Conservation (phyloP, 64 coral and sea anemone genomes). For the Trachythela sp. region DNA sequence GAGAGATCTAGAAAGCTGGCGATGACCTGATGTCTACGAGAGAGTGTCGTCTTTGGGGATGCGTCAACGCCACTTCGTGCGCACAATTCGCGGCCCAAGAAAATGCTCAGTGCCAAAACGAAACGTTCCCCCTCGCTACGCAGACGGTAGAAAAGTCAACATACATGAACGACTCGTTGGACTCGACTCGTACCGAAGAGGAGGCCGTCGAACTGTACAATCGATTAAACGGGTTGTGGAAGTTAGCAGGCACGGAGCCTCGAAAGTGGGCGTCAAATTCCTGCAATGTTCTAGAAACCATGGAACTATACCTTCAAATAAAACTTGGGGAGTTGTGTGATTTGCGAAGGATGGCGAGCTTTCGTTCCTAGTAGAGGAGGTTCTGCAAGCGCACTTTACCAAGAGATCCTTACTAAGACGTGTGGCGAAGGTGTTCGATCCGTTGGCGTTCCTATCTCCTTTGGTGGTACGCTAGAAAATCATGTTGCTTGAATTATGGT, state of each 20-base stretch:
- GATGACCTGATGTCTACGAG: not conserved
- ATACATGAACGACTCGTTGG: not conserved
- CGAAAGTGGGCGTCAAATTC: too few relatives aligned
- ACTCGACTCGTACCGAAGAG: not conserved
- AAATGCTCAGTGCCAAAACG: not conserved
- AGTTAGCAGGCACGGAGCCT: too few relatives aligned
- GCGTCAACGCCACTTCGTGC: not conserved
- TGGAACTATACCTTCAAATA: too few relatives aligned
- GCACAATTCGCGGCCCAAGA: not conserved
- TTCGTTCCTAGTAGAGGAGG: too few relatives aligned
- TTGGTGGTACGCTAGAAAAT: conserved; percentile 18
- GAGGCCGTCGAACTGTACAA: too few relatives aligned
- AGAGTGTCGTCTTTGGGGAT: not conserved
- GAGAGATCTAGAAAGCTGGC: not conserved
- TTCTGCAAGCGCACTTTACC: too few relatives aligned
- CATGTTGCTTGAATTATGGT: not conserved
- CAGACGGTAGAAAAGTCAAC: not conserved
- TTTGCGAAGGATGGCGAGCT: not conserved
- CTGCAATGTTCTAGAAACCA: too few relatives aligned
- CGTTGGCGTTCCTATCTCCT: not conserved
- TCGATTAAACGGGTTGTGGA: too few relatives aligned
- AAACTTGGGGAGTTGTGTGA: too few relatives aligned
- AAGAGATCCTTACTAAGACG: too few relatives aligned
- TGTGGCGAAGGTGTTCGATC: not conserved
- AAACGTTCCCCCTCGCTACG: not conserved